These are phyloP conservation scores for Lithophane semibrunnea DNA, from an alignment of 2,888 invertebrate species.

Conservation along the genomic window DNA sequence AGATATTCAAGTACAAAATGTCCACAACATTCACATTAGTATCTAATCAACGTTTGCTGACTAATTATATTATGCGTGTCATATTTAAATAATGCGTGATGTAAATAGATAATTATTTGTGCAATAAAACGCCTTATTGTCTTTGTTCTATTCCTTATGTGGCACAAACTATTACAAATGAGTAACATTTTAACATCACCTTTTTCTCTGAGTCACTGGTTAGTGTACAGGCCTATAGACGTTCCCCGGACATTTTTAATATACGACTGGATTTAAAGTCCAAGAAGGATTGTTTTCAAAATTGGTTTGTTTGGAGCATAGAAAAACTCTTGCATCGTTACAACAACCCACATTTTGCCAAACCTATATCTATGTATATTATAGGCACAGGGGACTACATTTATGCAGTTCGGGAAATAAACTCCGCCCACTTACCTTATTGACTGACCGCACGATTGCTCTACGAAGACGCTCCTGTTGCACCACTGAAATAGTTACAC, in stretches of 20 bases:
- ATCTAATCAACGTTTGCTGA: background rate
- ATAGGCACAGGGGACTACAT: background rate
- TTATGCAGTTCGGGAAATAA: background rate
- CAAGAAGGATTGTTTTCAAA: background rate
- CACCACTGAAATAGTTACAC: background rate
- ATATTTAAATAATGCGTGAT: slow-evolving; percentile 48
- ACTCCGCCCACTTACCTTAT: background rate
- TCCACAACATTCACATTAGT: slow-evolving; percentile 9
- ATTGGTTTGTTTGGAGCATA: background rate
- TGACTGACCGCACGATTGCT: background rate
- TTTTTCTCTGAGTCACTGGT: background rate
- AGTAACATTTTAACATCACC: slow-evolving; percentile 6
- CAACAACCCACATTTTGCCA: background rate
- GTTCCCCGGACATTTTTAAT: background rate
- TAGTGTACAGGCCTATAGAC: background rate
- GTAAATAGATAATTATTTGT: slow-evolving; percentile 38
- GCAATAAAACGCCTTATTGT: slow-evolving; percentile 25
- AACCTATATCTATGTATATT: background rate
- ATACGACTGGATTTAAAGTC: background rate
- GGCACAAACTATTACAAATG: slow-evolving; percentile 24
- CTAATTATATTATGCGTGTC: slow-evolving; percentile 22
- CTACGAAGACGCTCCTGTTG: background rate
- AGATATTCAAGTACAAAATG: background rate
- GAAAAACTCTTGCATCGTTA: background rate
- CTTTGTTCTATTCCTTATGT: slow-evolving; percentile 30